Percentiles rank a stretch among this genome's conserved stretches.
Conservation (phyloP, 1,140 invertebrate genomes). For the Zaprionus taronus region DNA sequence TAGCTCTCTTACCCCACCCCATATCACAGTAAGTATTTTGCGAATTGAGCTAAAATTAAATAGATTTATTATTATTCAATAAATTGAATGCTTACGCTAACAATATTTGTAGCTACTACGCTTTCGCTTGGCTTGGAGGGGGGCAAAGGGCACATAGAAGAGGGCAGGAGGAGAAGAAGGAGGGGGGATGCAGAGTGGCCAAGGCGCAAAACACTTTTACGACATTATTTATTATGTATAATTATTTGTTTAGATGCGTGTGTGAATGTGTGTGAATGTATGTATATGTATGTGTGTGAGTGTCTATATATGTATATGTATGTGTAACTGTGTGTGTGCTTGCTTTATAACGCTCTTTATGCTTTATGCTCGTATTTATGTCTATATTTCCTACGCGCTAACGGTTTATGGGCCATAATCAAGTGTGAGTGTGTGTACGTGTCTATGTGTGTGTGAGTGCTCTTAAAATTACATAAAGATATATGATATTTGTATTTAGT, state of each 20-base stretch:
- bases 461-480: constrained; percentile 65
- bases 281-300: constrained; percentile 21
- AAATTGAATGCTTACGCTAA: constrained; percentile 78
- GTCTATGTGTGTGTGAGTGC: constrained; percentile 45
- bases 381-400: constrained; percentile 40
- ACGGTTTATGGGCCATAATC: constrained; percentile 26
- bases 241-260: constrained; percentile 58
- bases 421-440: constrained; percentile 35
- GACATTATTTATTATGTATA: constrained; percentile 67
- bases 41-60: constrained; percentile 76
- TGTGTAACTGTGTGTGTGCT: constrained; percentile 13
- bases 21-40: constrained; percentile 4
- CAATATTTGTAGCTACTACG: constrained; percentile 63
- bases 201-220: constrained; percentile 68
- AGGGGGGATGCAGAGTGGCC: constrained; percentile 30
- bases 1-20: not conserved
- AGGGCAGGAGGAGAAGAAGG: not conserved
- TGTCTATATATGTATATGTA: not conserved
- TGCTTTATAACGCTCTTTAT: constrained; percentile 40
- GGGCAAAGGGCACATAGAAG: not conserved
- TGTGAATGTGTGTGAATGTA: constrained; percentile 31
- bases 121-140: constrained; percentile 44
- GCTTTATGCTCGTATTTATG: constrained; percentile 57
- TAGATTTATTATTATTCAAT: constrained; percentile 80
- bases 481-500: constrained; percentile 26